Conservation (phyloP, 2,888 invertebrate genomes). For the Ramazzottius varieornatus region DNA sequence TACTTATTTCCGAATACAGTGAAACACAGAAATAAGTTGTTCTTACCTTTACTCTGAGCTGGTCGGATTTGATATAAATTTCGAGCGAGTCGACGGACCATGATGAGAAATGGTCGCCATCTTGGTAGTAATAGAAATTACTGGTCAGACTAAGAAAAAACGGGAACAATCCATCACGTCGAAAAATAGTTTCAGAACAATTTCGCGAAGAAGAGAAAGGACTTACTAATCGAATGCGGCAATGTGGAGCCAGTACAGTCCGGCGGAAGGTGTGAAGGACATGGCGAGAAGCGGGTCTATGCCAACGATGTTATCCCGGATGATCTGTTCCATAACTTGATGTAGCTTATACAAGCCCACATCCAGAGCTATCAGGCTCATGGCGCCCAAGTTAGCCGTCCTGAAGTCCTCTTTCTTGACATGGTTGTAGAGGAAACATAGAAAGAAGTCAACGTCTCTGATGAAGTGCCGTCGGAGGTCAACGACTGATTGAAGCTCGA, state of each 20-base stretch:
- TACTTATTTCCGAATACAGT: background rate
- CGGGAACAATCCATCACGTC: too few relatives aligned
- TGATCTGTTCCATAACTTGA: background rate
- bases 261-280: background rate
- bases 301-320: background rate
- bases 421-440: background rate
- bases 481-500: background rate
- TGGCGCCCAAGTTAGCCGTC: background rate
- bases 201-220: too few relatives aligned
- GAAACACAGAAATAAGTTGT: too few relatives aligned
- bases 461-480: background rate
- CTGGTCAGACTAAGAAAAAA: background rate
- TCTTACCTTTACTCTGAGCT: background rate
- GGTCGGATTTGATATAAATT: background rate
- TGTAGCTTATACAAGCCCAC: background rate
- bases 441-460: background rate
- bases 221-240: conserved; percentile 1
- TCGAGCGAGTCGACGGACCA: background rate
- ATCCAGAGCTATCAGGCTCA: background rate
- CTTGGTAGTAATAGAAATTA: background rate
- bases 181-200: too few relatives aligned
- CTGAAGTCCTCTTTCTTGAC: background rate
- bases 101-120: background rate
- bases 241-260: background rate
- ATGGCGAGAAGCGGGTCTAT: background rate